Evolutionary conservation across 2,113 vertebrate species (phyloP).

Genomic region (Aphyosemion australe): DNA sequence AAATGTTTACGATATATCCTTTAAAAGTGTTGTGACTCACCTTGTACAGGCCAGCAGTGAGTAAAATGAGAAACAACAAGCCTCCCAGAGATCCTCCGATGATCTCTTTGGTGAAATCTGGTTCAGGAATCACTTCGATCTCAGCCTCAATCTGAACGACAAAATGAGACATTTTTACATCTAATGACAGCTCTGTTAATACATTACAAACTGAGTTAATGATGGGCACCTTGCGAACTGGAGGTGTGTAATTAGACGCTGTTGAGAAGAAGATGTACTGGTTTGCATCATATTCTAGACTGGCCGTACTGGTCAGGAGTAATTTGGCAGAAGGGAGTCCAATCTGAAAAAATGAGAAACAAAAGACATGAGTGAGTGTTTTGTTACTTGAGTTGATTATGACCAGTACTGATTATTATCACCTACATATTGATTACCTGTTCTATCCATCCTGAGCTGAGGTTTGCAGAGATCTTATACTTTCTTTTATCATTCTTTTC

Average conservation of each 20-base stretch:
- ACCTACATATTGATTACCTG: conserved; percentile 68
- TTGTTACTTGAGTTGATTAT: too few species aligned
- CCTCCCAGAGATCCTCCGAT: conserved; percentile 80
- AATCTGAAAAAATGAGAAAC: conserved; percentile 51
- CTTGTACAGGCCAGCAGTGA: conserved; percentile 79
- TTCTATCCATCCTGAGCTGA: conserved; percentile 79
- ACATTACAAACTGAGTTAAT: too few species aligned
- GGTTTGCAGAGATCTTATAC: conserved; percentile 76
- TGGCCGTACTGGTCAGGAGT: conserved; percentile 71
- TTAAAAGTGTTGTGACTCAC: conserved; percentile 65
- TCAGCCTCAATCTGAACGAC: conserved; percentile 68
- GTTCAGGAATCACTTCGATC: conserved; percentile 75
- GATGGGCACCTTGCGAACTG: conserved; percentile 69
- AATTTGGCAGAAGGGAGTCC: conserved; percentile 58
- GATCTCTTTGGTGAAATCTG: conserved; percentile 70
- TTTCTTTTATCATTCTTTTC: conserved; percentile 29
- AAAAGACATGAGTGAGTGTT: neutral
- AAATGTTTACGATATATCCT: too few species aligned
- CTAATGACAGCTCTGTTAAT: neutral
- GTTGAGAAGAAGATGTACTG: conserved; percentile 74
- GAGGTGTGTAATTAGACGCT: conserved; percentile 51
- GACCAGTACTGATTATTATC: too few species aligned
- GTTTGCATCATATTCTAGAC: conserved; percentile 72
- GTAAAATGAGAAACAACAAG: conserved; percentile 75
- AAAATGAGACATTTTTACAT: neutral